A percentile compares a stretch with the other conserved stretches of the same genome.
Evolutionary conservation across 2,888 invertebrate species (phyloP).

Genomic region (Endomychus coccineus): DNA sequence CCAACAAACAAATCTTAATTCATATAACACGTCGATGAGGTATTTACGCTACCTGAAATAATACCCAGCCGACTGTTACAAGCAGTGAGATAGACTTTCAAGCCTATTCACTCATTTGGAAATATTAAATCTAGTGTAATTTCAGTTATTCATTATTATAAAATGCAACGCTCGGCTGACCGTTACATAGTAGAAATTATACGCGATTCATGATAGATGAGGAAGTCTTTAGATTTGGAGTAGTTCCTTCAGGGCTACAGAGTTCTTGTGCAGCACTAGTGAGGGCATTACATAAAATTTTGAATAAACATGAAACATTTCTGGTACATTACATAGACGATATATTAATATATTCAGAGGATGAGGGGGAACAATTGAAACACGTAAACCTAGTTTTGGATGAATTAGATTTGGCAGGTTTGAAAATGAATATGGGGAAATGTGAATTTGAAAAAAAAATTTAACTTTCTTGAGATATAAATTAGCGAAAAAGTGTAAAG

Average conservation of each 20-base stretch:
- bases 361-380: constrained; percentile 1
- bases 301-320: constrained; percentile 7
- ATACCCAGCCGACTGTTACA: too few species aligned
- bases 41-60: too few species aligned
- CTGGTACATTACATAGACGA: constrained; percentile 9
- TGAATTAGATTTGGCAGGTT: constrained; percentile 9
- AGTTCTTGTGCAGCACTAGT: constrained; percentile 10
- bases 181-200: constrained; percentile 9
- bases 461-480: constrained; percentile 8
- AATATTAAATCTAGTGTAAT: too few species aligned
- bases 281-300: constrained; percentile 7
- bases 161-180: too few species aligned
- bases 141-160: too few species aligned
- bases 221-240: constrained; percentile 4
- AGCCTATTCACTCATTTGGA: too few species aligned
- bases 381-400: constrained; percentile 3
- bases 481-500: not conserved
- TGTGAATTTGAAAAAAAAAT: constrained; percentile 4
- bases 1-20: too few species aligned
- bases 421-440: constrained; percentile 7
- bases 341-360: constrained; percentile 6
- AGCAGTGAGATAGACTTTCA: too few species aligned
- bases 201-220: constrained; percentile 6
- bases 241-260: constrained; percentile 8
- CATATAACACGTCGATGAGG: too few species aligned